These are phyloP conservation scores for Anguilla rostrata DNA, from an alignment of 2,113 vertebrate species.

Conservation along the genomic window DNA sequence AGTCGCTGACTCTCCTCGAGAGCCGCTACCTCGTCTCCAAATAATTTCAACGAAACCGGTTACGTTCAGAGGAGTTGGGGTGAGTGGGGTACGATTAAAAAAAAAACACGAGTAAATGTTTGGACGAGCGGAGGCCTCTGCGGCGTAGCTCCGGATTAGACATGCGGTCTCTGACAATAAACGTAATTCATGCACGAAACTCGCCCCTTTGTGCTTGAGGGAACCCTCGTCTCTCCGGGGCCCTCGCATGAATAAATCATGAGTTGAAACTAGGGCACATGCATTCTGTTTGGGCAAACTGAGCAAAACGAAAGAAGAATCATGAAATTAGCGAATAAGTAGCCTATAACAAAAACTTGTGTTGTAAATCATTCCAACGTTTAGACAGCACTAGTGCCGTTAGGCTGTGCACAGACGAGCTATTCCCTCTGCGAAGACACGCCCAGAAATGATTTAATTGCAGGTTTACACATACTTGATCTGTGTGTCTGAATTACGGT, in stretches of 20 bases:
- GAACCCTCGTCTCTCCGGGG: constrained; percentile 13
- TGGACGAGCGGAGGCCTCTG: neutral
- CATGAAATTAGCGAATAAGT: neutral
- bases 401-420: neutral
- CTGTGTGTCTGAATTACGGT: neutral
- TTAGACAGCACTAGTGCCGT: neutral
- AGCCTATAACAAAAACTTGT: neutral
- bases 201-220: constrained; percentile 17
- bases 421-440: neutral
- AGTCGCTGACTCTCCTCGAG: neutral
- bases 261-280: neutral
- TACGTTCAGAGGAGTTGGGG: neutral
- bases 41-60: neutral
- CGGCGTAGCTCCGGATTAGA: neutral
- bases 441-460: constrained; percentile 3
- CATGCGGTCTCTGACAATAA: neutral
- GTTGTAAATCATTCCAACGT: neutral
- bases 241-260: constrained; percentile 32
- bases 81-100: neutral
- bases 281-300: neutral
- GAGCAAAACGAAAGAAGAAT: neutral
- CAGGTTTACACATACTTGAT: neutral
- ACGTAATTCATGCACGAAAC: neutral
- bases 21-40: neutral
- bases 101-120: neutral